Evolutionary conservation across 1,140 invertebrate species (phyloP), one percentile per base, ranked within the genome.

Genomic region (Drosophila ohnishii): DNA sequence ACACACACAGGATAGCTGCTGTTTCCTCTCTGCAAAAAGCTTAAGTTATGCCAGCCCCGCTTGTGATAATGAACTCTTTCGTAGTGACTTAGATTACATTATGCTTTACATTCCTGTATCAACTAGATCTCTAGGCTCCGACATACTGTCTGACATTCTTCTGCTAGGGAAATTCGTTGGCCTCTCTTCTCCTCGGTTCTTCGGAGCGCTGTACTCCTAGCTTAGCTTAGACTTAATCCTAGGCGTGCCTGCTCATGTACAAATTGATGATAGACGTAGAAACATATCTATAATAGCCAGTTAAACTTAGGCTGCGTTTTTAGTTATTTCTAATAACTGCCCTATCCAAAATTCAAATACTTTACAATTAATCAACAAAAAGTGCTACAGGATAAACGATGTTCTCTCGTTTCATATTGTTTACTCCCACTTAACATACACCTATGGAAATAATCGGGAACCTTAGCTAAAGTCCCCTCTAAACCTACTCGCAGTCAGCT

Each of bases 321-420:
- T 65, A 87, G 84, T 89, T 87, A 87, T 87, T 87, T 87, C 76
- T 66, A 87, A 87, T 87, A 87, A 87, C 84, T 84, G 62, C 58
- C 34, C 79, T 74, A 70, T 58, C 50, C 75, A 77, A 50, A 42
- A 78, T 77, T 57, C 53, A 83, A 67, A 83, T 76, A 70, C 80
- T 88, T 88, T 83, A 87, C 83, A 87, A 88, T 88, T 88, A 87
- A 79, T 83, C 71, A 87, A 87, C 84, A 88, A 87, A 87, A 79
- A 77, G 74, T 70, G 57, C 66, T 69, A 55, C 62, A 44, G 62
- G 62, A 51, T 42, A 66, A 66, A 69, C 65, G 65, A 53, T 35
- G 61, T 65, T 53, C 5, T 53, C 62, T 32, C 65, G 14, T 55
- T 47, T 61, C 47, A 44, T 25, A 44, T 60, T 79, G 59, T 69